Evolutionary conservation across 2,113 vertebrate species (phyloP).

Genomic region (Xiphorhynchus elegans): DNA sequence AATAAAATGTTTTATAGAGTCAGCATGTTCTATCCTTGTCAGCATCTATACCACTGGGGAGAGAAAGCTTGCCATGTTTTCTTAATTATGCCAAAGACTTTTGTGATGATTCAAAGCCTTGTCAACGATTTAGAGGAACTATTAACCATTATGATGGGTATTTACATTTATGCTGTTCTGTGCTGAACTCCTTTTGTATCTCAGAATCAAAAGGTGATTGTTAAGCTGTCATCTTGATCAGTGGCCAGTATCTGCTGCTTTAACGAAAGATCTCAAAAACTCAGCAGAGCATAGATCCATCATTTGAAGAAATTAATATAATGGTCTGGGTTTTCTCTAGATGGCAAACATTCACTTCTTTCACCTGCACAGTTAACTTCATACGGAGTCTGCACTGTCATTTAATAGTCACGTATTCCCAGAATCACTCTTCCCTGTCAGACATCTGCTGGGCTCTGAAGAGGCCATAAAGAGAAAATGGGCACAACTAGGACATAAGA

Average conservation of each 20-base stretch:
- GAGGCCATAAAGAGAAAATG: background rate
- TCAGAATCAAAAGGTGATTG: background rate
- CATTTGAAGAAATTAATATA: background rate
- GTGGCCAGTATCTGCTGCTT: background rate
- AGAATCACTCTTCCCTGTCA: background rate
- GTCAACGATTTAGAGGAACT: background rate
- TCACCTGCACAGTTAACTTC: background rate
- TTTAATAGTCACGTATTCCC: background rate
- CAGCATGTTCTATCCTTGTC: background rate
- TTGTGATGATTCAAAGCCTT: background rate
- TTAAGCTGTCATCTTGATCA: background rate
- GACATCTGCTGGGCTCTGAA: background rate
- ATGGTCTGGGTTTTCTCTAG: background rate
- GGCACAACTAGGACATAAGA: background rate
- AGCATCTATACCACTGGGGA: background rate
- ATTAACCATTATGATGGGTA: background rate
- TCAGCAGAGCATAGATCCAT: background rate
- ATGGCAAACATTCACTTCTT: background rate
- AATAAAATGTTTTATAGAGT: background rate
- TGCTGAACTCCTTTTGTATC: background rate
- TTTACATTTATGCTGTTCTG: background rate
- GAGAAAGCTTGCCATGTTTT: background rate
- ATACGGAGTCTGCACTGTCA: background rate
- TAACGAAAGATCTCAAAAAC: background rate
- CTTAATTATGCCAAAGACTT: constrained; percentile 1